Evolutionary conservation across 1,140 invertebrate species (phyloP).

Genomic region (Drosophila subobscura): DNA sequence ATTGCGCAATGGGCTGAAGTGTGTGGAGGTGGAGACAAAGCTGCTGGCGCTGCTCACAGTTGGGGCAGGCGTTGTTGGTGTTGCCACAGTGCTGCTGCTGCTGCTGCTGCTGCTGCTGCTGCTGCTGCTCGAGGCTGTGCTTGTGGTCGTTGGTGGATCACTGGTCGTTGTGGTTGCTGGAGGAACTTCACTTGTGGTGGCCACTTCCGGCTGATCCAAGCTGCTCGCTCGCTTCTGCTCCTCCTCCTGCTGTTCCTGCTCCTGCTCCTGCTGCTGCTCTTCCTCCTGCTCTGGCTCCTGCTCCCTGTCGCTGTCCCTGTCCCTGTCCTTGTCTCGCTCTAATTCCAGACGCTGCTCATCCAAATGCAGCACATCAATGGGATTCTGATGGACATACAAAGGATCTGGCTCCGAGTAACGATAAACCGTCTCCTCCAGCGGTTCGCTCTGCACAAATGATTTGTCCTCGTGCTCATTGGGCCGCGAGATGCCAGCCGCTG

Average conservation of each 20-base stretch:
- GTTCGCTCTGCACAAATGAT: conserved; percentile 75
- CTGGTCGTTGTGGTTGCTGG: neutral
- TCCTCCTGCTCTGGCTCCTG: neutral
- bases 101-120: conserved; percentile 1
- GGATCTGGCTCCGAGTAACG: conserved; percentile 83
- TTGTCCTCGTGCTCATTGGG: conserved; percentile 56
- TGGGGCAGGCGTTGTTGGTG: neutral
- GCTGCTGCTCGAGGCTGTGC: neutral
- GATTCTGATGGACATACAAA: conserved; percentile 70
- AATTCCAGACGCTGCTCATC: conserved; percentile 19
- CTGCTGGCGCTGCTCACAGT: conserved; percentile 24
- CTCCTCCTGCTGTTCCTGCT: neutral
- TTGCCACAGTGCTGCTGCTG: neutral
- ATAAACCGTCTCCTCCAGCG: conserved; percentile 65
- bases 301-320: neutral
- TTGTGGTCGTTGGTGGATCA: neutral
- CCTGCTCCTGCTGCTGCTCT: conserved; percentile 2
- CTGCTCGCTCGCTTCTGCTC: conserved; percentile 40
- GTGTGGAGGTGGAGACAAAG: conserved; percentile 68
- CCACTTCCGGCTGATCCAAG: conserved; percentile 43
- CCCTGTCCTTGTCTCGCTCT: neutral
- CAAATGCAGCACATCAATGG: conserved; percentile 53
- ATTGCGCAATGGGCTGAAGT: conserved; percentile 55
- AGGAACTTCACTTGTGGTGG: conserved; percentile 9
- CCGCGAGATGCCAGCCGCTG: conserved; percentile 20